Evolutionary conservation across 2,797 vertebrate genomes (phyloP), one percentile per base, ranked within the genome.

Genomic region (Tolypeutes matacus): DNA sequence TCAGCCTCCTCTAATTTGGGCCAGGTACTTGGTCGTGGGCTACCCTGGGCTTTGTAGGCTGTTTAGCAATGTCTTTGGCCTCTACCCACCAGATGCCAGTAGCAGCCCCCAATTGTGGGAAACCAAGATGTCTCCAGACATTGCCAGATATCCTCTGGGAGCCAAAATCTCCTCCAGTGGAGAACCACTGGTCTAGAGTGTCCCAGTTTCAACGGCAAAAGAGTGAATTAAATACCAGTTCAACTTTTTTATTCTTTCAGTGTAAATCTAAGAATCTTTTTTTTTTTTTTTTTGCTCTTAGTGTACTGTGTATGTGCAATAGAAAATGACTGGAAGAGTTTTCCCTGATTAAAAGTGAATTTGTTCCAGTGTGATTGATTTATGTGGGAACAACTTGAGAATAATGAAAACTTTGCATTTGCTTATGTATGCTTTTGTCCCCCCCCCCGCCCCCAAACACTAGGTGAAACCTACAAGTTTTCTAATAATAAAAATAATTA

Each of bases 321-420:
- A 62, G n/a, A 82, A 85, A 65, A 65, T 39, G 70, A 78, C 8
- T 77, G 8, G 25, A 78, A 69, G 39, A 67, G 23, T 77, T 65
- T 49, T 42, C 56, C 62, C 67, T 64, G 51, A 75, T 86, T 81
- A 93, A 94, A 93, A 9, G 6, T 49, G 72, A 62, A 73, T 87
- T 53, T 89, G 20, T 72, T 84, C 25, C 42, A 31, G 7, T 31
- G 56, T 62, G 70, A 67, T 58, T 73, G 70, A 76, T 62, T 67
- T 53, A 49, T 77, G 77, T 27, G 56, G 51, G 70, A 94, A 89
- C 62, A 93, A 5, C 84, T 64, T 72, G 77, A 92, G 15, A 65
- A 73, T 31, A 39, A 31, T 39, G 64, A 65, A 86, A 65, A 72
- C 81, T 91, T 84, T 56, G 36, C 31, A 11, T 60, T 49, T 89